Evolutionary conservation across 2,113 vertebrate species (phyloP).

Genomic region (Phodopus roborovskii): DNA sequence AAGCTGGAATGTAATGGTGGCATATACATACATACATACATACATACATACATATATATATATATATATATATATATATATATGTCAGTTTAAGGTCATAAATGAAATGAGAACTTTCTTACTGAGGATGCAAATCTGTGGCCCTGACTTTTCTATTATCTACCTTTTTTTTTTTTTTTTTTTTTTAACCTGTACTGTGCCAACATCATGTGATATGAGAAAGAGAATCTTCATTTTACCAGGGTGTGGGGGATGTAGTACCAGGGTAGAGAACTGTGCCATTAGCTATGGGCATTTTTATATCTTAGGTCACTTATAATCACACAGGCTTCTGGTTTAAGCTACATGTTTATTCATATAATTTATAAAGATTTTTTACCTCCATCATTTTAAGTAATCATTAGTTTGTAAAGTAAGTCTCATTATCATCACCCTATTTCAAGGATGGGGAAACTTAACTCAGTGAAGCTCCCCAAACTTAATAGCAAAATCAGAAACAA

Average conservation of each 20-base stretch:
- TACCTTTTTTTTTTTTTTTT: too few species aligned
- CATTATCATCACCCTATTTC: not conserved
- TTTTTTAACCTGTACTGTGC: not conserved
- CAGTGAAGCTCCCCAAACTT: not conserved
- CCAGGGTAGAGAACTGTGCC: not conserved
- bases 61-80: not conserved
- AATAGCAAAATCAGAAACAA: not conserved
- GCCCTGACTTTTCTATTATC: not conserved
- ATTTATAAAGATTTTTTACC: not conserved
- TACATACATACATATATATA: too few species aligned
- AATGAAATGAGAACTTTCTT: not conserved
- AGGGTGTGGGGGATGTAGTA: not conserved
- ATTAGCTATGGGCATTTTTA: not conserved
- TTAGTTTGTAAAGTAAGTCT: not conserved
- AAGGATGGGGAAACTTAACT: not conserved
- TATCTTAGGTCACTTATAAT: not conserved
- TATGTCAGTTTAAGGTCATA: not conserved
- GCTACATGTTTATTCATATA: not conserved
- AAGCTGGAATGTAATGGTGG: not conserved
- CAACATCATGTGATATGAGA: not conserved
- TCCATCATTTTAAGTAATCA: not conserved
- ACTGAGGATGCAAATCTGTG: not conserved
- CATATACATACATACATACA: too few species aligned
- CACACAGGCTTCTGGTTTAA: not conserved
- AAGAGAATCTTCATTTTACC: not conserved